Percentiles rank a stretch among this genome's conserved stretches.
phyloP scores from a whole-genome alignment of 2,797 vertebrate species.

The Lithobates pipiens region DNA sequence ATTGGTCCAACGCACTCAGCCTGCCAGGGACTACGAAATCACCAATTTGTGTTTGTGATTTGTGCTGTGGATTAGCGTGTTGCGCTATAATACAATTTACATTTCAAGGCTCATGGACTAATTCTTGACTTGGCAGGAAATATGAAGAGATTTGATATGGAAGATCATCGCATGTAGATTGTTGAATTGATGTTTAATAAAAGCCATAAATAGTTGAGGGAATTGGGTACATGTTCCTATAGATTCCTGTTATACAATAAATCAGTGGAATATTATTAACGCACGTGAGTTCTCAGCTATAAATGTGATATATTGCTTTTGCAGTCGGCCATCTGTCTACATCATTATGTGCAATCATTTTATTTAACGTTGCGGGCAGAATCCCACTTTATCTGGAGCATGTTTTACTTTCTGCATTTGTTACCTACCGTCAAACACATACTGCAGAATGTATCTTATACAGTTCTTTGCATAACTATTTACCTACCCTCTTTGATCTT shows the following conservation, averaged over 20 bases:
- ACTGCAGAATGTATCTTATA: background rate
- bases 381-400: conserved; percentile 62
- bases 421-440: conserved; percentile 7
- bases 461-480: too few species aligned
- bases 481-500: too few species aligned
- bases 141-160: background rate
- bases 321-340: conserved; percentile 68
- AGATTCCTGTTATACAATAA: conserved; percentile 52
- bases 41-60: too few species aligned
- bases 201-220: background rate
- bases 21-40: too few species aligned
- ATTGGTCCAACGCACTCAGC: too few species aligned
- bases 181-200: conserved; percentile 17
- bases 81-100: background rate
- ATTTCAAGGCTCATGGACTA: conserved; percentile 11
- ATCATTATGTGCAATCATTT: conserved; percentile 61
- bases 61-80: background rate
- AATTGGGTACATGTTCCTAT: conserved; percentile 30
- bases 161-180: background rate
- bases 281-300: conserved; percentile 55
- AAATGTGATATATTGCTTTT: conserved; percentile 65
- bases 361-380: conserved; percentile 67
- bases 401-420: background rate
- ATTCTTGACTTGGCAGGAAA: background rate
- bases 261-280: conserved; percentile 67